Percentiles rank a stretch among this genome's conserved stretches.
These are phyloP conservation scores for Orius insidiosus DNA, from an alignment of 1,140 invertebrate species.

Conservation along the genomic window DNA sequence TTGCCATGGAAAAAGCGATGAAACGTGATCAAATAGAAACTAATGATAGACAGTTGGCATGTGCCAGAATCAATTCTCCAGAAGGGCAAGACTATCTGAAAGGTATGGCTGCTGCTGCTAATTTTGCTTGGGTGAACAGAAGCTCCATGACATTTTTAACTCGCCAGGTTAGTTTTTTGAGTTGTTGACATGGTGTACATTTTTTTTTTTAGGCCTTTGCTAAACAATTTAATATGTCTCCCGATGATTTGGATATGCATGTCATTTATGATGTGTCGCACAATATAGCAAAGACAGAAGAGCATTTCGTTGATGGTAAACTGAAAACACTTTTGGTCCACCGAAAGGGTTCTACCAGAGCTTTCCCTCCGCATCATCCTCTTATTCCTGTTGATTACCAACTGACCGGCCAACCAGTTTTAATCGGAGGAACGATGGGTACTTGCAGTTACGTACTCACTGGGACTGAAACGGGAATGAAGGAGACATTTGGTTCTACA, in stretches of 20 bases:
- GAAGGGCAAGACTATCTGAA: conserved; percentile 97
- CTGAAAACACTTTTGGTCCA: too few relatives aligned
- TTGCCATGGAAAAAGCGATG: conserved; percentile 99
- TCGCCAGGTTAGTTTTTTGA: too few relatives aligned
- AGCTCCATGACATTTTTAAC: too few relatives aligned
- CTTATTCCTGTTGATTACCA: conserved; percentile 98
- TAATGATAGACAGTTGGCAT: conserved; percentile 95
- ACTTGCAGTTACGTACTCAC: conserved; percentile 99
- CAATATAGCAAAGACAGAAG: too few relatives aligned
- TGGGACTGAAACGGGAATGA: conserved; percentile 87
- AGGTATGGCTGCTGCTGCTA: conserved; percentile 96
- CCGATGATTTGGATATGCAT: too few relatives aligned
- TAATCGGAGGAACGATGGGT: conserved; percentile 99
- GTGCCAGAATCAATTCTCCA: conserved; percentile 81
- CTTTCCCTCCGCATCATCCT: conserved; percentile 99
- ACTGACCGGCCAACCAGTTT: conserved; percentile 91
- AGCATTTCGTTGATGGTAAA: too few relatives aligned
- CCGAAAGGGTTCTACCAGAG: too few relatives aligned
- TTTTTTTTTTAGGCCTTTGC: conserved; percentile 75
- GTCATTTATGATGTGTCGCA: too few relatives aligned
- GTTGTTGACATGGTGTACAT: too few relatives aligned
- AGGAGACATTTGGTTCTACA: conserved; percentile 97
- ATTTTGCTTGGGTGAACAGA: conserved; percentile 99
- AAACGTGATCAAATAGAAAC: conserved; percentile 93
- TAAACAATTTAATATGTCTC: conserved; percentile 87